These are phyloP conservation scores for Ascidia mentula DNA, from an alignment of 23 tunicate genomes.

Conservation along the genomic window DNA sequence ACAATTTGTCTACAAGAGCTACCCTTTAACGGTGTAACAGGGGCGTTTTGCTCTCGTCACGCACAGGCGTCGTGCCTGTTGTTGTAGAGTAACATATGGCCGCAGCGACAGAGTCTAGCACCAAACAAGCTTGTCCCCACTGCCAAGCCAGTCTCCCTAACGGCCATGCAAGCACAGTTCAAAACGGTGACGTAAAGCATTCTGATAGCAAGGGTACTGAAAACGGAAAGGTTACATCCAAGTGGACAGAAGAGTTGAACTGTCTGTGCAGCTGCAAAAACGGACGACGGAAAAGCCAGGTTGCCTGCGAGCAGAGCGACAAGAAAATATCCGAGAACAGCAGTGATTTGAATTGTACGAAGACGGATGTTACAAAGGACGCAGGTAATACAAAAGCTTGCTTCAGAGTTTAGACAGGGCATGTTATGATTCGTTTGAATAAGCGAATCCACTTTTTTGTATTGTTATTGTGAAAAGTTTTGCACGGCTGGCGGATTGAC, in stretches of 20 bases:
- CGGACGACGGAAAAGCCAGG: conserved; percentile 2
- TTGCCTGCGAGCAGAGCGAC: neutral
- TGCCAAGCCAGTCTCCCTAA: neutral
- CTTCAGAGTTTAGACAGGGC: no score
- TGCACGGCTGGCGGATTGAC: no score
- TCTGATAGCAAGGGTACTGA: neutral
- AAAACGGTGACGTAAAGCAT: neutral
- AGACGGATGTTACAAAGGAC: neutral
- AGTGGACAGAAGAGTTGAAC: conserved; percentile 1
- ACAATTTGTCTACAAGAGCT: neutral
- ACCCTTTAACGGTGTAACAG: conserved; percentile 11
- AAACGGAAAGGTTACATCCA: neutral
- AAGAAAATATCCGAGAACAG: neutral
- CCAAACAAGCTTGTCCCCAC: neutral
- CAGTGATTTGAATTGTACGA: neutral
- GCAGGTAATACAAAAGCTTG: no score
- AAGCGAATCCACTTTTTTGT: no score
- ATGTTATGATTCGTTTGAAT: no score
- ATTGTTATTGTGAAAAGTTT: no score
- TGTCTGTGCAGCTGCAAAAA: conserved; percentile 5
- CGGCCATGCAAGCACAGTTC: neutral
- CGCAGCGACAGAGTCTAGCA: neutral
- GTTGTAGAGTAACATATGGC: no score
- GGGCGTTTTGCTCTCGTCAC: no score
- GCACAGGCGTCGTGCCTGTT: no score